phyloP scores from a whole-genome alignment of 1,140 invertebrate genomes.

The Trichonephila inaurata region DNA sequence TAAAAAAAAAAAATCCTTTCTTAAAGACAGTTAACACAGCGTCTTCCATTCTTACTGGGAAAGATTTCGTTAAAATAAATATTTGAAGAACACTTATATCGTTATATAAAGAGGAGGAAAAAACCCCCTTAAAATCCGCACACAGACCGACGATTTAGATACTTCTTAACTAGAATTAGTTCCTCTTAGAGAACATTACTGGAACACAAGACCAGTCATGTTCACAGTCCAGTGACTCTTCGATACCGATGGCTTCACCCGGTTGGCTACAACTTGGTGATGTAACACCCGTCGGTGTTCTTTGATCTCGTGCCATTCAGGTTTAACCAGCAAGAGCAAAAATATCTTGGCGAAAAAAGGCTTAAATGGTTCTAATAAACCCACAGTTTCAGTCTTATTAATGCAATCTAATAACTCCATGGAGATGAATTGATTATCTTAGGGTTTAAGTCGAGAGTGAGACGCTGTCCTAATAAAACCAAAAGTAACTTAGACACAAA shows the following conservation, averaged over 20 bases:
- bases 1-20: too few relatives aligned
- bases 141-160: conserved; percentile 33
- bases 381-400: background rate
- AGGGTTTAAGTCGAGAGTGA: too few relatives aligned
- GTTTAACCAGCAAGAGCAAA: background rate
- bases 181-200: conserved; percentile 56
- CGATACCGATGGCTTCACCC: conserved; percentile 69
- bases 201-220: conserved; percentile 60
- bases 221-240: conserved; percentile 56
- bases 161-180: conserved; percentile 74
- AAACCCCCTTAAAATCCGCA: conserved; percentile 15
- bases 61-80: conserved; percentile 3
- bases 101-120: conserved; percentile 28
- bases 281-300: conserved; percentile 40
- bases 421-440: too few relatives aligned
- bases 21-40: too few relatives aligned
- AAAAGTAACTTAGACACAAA: too few relatives aligned
- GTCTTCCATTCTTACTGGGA: background rate
- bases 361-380: background rate
- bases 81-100: background rate
- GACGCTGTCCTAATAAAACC: too few relatives aligned
- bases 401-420: background rate
- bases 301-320: conserved; percentile 50
- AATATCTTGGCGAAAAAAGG: conserved; percentile 12
- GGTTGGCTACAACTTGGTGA: conserved; percentile 56